These are phyloP conservation scores for Diadumene lineata DNA, from an alignment of 92 coral and sea anemone species.

Conservation along the genomic window DNA sequence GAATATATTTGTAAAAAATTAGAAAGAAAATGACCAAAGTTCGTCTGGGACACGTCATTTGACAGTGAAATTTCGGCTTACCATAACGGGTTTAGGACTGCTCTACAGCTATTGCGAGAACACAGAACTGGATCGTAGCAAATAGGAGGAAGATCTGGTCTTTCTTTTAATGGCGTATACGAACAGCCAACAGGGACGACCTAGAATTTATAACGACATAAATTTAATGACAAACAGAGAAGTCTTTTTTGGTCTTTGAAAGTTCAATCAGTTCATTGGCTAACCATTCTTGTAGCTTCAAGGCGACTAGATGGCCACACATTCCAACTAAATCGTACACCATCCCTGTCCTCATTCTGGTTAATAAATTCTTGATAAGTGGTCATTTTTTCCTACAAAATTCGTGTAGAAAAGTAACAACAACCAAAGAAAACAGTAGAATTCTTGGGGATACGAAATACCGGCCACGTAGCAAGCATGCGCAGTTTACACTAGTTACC, in stretches of 20 bases:
- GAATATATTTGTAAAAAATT: too few species aligned
- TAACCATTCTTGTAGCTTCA: slow-evolving; percentile 98
- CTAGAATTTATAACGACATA: slow-evolving; percentile 30
- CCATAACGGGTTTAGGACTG: slow-evolving; percentile 95
- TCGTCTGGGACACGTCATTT: slow-evolving; percentile 37
- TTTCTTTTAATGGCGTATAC: slow-evolving; percentile 89
- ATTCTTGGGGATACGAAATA: slow-evolving; percentile 8
- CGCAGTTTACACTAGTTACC: slow-evolving; percentile 15
- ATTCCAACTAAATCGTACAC: slow-evolving; percentile 98
- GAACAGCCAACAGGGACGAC: slow-evolving; percentile 98
- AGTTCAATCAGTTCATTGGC: slow-evolving; percentile 5
- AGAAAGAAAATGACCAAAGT: too few species aligned
- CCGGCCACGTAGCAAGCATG: slow-evolving; percentile 57
- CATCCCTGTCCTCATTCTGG: slow-evolving; percentile 98
- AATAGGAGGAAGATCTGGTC: slow-evolving; percentile 96
- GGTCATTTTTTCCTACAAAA: slow-evolving; percentile 67
- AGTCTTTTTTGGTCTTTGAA: neutral
- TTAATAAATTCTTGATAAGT: slow-evolving; percentile 97
- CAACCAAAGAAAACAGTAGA: neutral
- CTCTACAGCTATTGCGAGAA: slow-evolving; percentile 92
- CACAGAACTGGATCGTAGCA: slow-evolving; percentile 99
- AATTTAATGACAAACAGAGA: neutral
- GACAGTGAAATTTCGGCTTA: slow-evolving; percentile 35
- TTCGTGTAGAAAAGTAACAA: neutral
- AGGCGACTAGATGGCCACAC: slow-evolving; percentile 99